Evolutionary conservation across 1,140 invertebrate species (phyloP).

Genomic region (Carcinoscorpius rotundicauda): DNA sequence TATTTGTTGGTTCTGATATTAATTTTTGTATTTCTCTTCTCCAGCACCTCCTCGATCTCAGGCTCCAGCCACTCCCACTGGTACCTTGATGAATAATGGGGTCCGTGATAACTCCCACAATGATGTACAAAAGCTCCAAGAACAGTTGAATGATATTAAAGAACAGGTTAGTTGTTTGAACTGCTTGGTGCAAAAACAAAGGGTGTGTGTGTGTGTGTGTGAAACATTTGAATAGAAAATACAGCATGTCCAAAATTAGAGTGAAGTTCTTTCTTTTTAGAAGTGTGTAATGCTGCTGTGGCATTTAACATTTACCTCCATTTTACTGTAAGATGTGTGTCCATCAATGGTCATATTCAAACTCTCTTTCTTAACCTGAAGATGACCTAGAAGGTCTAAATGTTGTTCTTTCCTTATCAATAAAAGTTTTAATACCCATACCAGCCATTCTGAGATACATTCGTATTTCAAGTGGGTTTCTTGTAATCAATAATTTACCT

Average conservation of each 20-base stretch:
- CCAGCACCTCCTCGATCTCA: constrained; percentile 10
- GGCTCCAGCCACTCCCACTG: constrained; percentile 12
- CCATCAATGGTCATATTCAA: no score
- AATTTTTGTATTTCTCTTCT: not conserved
- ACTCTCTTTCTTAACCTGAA: no score
- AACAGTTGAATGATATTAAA: constrained; percentile 93
- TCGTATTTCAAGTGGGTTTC: no score
- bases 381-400: no score
- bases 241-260: not conserved
- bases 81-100: constrained; percentile 65
- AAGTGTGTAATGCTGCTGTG: no score
- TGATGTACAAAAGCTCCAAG: constrained; percentile 86
- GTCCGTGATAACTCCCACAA: constrained; percentile 53
- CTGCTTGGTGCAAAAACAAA: not conserved
- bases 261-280: no score
- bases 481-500: no score
- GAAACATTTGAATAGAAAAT: not conserved
- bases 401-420: no score
- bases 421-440: no score
- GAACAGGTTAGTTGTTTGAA: constrained; percentile 58
- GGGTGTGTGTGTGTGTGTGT: not conserved
- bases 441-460: no score
- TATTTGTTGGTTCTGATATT: not conserved
- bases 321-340: no score
- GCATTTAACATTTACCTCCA: no score